Evolutionary conservation across 2,113 vertebrate genomes (phyloP), one percentile per base, ranked within the genome.

Genomic region (Proteles cristata): DNA sequence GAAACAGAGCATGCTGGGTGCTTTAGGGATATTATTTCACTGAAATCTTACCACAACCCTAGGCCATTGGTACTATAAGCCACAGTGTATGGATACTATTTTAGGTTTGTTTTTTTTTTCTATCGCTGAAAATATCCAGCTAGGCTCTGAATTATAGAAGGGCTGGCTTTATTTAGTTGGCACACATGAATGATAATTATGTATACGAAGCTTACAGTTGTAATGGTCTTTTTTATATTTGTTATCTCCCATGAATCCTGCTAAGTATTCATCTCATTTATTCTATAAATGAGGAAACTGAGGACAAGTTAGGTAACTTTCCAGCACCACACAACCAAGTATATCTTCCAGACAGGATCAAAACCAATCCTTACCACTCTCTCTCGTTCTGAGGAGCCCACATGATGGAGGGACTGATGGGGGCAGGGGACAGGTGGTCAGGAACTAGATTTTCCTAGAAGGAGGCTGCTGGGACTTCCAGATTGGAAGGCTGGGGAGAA

Each of bases 71-170:
- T 66, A 66, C 33, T 33, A 3, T 45, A 35, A 83, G 16, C 25
- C 65, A 76, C 39, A 48, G 53, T 79, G 79, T 61, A 33, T 7
- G 21, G 58, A 68, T 25, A 19, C 8, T 66, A 11, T 53, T 86
- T 91, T 79, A 77, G 28, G n/a, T n/a, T n/a, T n/a, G n/a, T 80
- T 87, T 96, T 87, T 96, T 86, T 96, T 86, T 48, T 45, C n/a
- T 35, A 31, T 21, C 33, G n/a, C 63, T 58, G 65, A 85, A 94
- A 63, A 77, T 76, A 88, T 12, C 28, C 53, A 87, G 23, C 63
- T 45, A 73, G 80, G n/a, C 55, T 96, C 45, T 95, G 74, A 83
- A 53, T 94, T 66, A 80, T 14, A 65, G 68, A 95, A 19, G 19
- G 69, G 31, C 58, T 91, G 55, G 48, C 26, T 53, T 73, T 80